Conservation (phyloP, 2,888 invertebrate genomes). For the Hydropsyche betteni region DNA sequence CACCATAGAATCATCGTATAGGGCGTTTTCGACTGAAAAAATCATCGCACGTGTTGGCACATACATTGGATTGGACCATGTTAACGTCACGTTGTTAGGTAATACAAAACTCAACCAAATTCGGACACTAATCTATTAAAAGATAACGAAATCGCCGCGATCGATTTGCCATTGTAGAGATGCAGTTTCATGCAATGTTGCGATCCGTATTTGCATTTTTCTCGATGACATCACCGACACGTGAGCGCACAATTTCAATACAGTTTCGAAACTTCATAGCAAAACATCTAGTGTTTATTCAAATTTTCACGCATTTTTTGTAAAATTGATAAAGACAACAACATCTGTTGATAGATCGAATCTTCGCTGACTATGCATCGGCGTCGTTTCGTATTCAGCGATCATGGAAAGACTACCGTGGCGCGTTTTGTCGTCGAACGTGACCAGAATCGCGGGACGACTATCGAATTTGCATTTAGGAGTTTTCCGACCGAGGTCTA, state of each 20-base stretch:
- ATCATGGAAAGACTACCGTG: neutral
- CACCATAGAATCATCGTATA: constrained; percentile 83
- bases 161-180: neutral
- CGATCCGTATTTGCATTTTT: neutral
- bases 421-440: constrained; percentile 15
- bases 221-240: constrained; percentile 11
- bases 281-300: neutral
- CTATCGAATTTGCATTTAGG: neutral
- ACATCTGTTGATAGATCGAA: too few relatives aligned
- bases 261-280: neutral
- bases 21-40: constrained; percentile 89
- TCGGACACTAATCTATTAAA: neutral
- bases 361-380: neutral
- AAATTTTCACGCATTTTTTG: neutral
- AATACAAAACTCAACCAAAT: constrained; percentile 54
- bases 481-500: neutral
- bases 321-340: neutral
- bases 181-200: neutral
- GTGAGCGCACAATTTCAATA: neutral
- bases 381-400: neutral
- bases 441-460: constrained; percentile 13
- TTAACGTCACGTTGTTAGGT: constrained; percentile 95
- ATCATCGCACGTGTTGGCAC: constrained; percentile 90
- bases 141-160: neutral
- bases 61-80: constrained; percentile 90